phyloP scores from a whole-genome alignment of 1,140 invertebrate genomes.

The Chelonus insularis region DNA sequence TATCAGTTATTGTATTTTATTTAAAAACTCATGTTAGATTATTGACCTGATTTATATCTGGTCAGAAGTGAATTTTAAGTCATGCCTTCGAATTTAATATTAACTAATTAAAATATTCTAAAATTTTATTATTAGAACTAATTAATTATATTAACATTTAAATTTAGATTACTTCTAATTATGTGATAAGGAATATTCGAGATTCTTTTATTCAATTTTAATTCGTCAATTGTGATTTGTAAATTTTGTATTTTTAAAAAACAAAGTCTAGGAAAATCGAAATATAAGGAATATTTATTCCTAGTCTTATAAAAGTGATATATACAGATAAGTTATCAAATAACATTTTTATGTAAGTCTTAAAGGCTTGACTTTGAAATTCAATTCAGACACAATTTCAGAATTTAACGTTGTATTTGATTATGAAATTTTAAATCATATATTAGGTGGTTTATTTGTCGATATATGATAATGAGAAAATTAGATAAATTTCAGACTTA shows the following conservation, averaged over 20 bases:
- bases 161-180: no score
- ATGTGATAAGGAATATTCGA: no score
- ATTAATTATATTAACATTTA: constrained; percentile 29
- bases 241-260: no score
- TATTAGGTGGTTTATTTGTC: constrained; percentile 26
- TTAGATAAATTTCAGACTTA: constrained; percentile 43
- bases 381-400: constrained; percentile 23
- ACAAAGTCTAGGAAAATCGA: no score
- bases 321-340: no score
- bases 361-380: constrained; percentile 41
- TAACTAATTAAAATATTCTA: background rate
- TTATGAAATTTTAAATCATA: background rate
- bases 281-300: no score
- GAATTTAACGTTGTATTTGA: constrained; percentile 21
- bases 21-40: constrained; percentile 32
- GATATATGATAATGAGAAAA: constrained; percentile 46
- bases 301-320: no score
- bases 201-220: no score
- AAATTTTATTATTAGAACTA: constrained; percentile 5
- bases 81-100: no score
- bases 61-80: constrained; percentile 35
- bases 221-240: no score
- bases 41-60: constrained; percentile 15
- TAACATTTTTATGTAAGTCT: no score
- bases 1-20: constrained; percentile 34